phyloP scores from a whole-genome alignment of 2,888 invertebrate genomes.

The Trachelus stipa region DNA sequence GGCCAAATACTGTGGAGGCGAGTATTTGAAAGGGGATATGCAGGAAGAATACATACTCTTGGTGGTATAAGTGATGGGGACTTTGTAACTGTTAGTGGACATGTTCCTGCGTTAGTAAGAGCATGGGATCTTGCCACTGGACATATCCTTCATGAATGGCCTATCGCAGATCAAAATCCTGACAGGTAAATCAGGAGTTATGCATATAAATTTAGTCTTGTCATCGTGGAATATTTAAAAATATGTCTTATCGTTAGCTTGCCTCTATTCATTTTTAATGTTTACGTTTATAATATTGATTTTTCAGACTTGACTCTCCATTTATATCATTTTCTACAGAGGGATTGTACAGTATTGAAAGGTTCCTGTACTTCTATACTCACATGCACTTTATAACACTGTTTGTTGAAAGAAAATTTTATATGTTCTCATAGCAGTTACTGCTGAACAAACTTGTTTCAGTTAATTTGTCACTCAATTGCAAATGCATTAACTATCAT shows the following conservation, averaged over 20 bases:
- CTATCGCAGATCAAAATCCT: conserved; percentile 59
- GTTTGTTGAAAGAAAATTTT: too few relatives aligned
- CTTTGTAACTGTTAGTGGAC: conserved; percentile 81
- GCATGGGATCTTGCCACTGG: conserved; percentile 85
- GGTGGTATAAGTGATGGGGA: conserved; percentile 74
- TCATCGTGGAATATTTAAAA: too few relatives aligned
- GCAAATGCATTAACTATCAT: too few relatives aligned
- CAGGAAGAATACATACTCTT: conserved; percentile 76
- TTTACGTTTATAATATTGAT: conserved; percentile 31
- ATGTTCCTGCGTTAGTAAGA: conserved; percentile 78
- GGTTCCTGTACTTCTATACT: conserved; percentile 44
- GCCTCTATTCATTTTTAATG: neutral
- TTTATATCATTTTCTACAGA: conserved; percentile 62
- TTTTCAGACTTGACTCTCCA: conserved; percentile 60
- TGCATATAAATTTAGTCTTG: too few relatives aligned
- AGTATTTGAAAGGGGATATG: conserved; percentile 75
- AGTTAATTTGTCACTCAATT: too few relatives aligned
- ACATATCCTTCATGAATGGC: conserved; percentile 82
- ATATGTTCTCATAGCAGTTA: too few relatives aligned
- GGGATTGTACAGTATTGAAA: conserved; percentile 61
- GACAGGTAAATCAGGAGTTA: conserved; percentile 50
- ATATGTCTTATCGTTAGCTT: too few relatives aligned
- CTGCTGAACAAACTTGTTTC: too few relatives aligned
- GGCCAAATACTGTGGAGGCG: conserved; percentile 87
- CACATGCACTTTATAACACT: too few relatives aligned